A percentile compares a stretch with the other conserved stretches of the same genome.
Evolutionary conservation across 2,113 vertebrate genomes (phyloP).

Genomic region (Cyphomyrus discorhynchus): DNA sequence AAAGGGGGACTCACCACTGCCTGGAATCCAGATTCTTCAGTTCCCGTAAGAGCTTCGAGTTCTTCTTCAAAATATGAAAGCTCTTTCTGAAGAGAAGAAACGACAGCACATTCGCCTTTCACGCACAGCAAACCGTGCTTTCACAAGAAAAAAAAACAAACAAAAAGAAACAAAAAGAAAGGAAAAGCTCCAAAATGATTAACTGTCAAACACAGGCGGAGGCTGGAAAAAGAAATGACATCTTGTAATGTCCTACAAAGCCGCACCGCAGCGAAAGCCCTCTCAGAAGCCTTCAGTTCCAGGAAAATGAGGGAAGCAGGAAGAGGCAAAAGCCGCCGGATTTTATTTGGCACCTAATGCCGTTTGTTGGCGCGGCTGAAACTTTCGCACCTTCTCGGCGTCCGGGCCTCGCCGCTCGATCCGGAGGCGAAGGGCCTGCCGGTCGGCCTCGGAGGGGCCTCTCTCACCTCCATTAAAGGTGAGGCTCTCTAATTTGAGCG

Average conservation of each 20-base stretch:
- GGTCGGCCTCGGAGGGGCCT: constrained; percentile 10
- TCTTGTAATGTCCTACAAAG: not conserved
- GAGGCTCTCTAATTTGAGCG: constrained; percentile 56
- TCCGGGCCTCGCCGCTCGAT: not conserved
- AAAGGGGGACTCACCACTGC: constrained; percentile 74
- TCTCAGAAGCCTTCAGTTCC: not conserved
- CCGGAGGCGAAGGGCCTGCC: not conserved
- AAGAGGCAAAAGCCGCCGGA: not conserved
- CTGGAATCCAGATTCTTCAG: constrained; percentile 96
- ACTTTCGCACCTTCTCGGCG: not conserved
- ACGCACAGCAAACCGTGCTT: not conserved
- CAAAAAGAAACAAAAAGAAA: not conserved
- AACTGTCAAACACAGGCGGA: not conserved
- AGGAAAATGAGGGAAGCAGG: not conserved
- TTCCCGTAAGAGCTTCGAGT: constrained; percentile 90
- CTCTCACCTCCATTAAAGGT: constrained; percentile 52
- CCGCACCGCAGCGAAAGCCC: not conserved
- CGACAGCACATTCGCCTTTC: constrained; percentile 16
- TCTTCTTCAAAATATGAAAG: constrained; percentile 97
- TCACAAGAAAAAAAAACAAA: not conserved
- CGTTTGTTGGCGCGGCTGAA: not conserved
- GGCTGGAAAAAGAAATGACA: constrained; percentile 8
- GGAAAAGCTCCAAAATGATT: constrained; percentile 6
- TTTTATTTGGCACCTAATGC: not conserved
- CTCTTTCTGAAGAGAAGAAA: constrained; percentile 71